Percentiles rank a stretch among this genome's conserved stretches.
phyloP scores from a whole-genome alignment of 2,888 invertebrate species.

The Andricus quercusramuli region DNA sequence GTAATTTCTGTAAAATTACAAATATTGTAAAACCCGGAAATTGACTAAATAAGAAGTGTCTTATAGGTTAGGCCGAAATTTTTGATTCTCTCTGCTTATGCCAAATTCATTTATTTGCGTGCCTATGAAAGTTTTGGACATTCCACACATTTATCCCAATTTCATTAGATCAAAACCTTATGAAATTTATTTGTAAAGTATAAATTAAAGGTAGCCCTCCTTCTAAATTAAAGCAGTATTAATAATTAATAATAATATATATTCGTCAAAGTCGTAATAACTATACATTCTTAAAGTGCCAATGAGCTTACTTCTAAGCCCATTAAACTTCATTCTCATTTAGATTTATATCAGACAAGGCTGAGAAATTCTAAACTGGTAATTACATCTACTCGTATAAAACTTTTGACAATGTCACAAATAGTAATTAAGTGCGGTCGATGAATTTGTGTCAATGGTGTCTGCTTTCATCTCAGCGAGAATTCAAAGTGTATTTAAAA shows the following conservation, averaged over 20 bases:
- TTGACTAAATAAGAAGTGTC: no score
- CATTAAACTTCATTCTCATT: not conserved
- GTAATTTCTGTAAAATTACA: no score
- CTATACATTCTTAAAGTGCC: not conserved
- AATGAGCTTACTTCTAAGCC: not conserved
- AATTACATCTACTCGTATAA: not conserved
- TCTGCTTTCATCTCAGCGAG: not conserved
- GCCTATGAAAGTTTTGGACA: no score
- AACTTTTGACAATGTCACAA: not conserved
- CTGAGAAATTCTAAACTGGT: not conserved
- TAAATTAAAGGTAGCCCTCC: no score
- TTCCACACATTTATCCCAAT: no score
- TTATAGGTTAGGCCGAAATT: no score
- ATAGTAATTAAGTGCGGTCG: not conserved
- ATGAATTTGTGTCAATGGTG: not conserved
- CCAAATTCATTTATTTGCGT: no score
- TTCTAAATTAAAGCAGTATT: not conserved
- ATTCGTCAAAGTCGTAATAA: not conserved
- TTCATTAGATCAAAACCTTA: no score
- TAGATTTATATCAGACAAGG: slow-evolving; percentile 15
- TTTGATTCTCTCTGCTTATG: no score
- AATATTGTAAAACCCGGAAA: not conserved
- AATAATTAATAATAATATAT: not conserved
- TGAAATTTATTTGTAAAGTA: no score
- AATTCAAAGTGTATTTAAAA: not conserved